Conservation (phyloP, 2,797 vertebrate species). For the Uromys caudimaculatus region DNA sequence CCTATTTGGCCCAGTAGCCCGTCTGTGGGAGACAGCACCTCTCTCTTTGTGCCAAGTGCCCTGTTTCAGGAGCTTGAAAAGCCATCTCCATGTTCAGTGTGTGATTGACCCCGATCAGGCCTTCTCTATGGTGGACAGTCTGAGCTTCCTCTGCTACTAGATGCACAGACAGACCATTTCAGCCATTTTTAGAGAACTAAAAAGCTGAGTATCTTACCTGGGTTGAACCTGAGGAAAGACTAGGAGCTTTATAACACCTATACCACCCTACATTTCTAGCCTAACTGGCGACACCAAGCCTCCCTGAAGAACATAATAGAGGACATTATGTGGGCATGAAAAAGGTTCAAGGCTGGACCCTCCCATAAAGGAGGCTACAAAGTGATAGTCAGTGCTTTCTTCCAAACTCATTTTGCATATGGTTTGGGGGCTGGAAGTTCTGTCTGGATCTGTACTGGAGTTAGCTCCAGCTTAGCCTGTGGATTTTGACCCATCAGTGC, state of each 20-base stretch:
- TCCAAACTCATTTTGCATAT: neutral
- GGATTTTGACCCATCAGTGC: neutral
- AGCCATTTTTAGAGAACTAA: neutral
- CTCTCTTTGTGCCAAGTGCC: constrained; percentile 21
- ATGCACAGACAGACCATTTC: neutral
- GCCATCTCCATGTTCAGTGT: neutral
- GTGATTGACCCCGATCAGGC: neutral
- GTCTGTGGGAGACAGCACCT: constrained; percentile 26
- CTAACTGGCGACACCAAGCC: neutral
- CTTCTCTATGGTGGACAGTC: neutral
- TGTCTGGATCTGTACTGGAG: neutral
- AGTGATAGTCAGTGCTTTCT: neutral
- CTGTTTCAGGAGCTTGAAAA: constrained; percentile 53
- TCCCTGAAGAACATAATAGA: neutral
- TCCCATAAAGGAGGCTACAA: neutral
- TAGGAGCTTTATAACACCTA: neutral
- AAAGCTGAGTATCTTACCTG: neutral
- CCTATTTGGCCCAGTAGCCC: constrained; percentile 60
- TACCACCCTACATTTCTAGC: neutral
- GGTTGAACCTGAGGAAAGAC: neutral
- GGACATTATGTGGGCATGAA: neutral
- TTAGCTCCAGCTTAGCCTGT: neutral
- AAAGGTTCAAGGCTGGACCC: neutral
- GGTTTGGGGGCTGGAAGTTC: neutral
- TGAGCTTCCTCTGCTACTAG: neutral